Evolutionary conservation across 2,113 vertebrate species (phyloP), one percentile per base, ranked within the genome.

Genomic region (Taurulus bubalis): DNA sequence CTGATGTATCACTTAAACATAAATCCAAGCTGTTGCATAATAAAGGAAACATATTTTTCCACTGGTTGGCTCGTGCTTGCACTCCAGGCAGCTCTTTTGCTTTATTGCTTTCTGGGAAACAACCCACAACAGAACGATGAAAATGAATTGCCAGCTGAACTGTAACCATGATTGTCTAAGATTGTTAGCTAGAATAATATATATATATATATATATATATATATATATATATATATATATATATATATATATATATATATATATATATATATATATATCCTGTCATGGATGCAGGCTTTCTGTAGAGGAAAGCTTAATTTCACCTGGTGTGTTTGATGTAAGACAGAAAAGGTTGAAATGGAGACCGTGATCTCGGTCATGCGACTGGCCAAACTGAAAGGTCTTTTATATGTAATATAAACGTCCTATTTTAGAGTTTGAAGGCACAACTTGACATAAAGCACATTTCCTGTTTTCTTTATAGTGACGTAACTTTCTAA

Each of bases 41-140:
- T 34, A n/a, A 68, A 80, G 22, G 59, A 22, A 59, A 82, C n/a
- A 5, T 30, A 26, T 68, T 82, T 88, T 92, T 89, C 85, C 85
- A 74, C 62, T 56, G 77, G 71, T 66, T 73, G 55, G 3, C 53
- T 87, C 58, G 59, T 56, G 55, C 40, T 75, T 67, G 66, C 42
- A 49, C 55, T 83, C 56, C 81, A 81, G 69, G 45, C 51, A 66
- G 67, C 81, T 81, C 42, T 55, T 66, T 75, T 55, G 6, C 36
- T 87, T 82, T 81, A 80, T 82, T 85, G 18, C 67, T 75, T 83
- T 82, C 74, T 64, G 12, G 80, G 22, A 88, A 91, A 72, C 73
- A 70, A 68, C 72, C 80, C 80, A 74, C 51, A 38, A 9, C 1
- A 28, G 76, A 77, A 26, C 40, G 38, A 18, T 65, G 38, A 80